Evolutionary conservation across 23 tunicate species (phyloP).

Genomic region (Ascidia mentula): DNA sequence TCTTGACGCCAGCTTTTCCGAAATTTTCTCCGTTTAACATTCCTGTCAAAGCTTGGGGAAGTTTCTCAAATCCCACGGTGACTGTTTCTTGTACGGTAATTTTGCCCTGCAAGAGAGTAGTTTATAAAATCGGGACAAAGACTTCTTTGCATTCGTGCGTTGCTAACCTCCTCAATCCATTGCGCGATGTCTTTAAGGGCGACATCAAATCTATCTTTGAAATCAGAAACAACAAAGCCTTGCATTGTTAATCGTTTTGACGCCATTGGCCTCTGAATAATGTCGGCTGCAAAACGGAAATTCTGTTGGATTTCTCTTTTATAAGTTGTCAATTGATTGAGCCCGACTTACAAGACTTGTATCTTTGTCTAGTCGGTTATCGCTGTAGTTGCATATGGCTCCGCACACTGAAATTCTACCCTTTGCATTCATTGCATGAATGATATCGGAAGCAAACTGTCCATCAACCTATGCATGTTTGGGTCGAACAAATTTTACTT

Average conservation of each 20-base stretch:
- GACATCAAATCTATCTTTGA: conserved; percentile 23
- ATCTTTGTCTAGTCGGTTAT: no score
- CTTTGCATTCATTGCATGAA: conserved; percentile 40
- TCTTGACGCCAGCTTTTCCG: conserved; percentile 72
- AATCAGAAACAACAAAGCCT: conserved; percentile 36
- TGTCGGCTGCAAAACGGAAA: neutral
- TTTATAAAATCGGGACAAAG: no score
- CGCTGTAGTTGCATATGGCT: conserved; percentile 33
- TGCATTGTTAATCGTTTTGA: conserved; percentile 43
- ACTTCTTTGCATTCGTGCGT: no score
- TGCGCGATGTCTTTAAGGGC: conserved; percentile 21
- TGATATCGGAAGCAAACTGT: conserved; percentile 44
- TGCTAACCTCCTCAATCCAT: conserved; percentile 80
- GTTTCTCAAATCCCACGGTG: conserved; percentile 49
- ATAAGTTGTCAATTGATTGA: no score
- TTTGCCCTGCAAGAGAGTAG: conserved; percentile 57
- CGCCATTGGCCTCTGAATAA: conserved; percentile 12
- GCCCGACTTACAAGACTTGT: no score
- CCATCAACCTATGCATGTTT: conserved; percentile 62
- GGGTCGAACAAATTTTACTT: neutral
- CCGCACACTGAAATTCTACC: conserved; percentile 83
- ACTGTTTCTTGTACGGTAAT: conserved; percentile 32
- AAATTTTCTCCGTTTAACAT: conserved; percentile 45
- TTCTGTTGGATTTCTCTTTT: no score
- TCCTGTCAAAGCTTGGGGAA: conserved; percentile 55